These are phyloP conservation scores for Pleuronectes platessa DNA, from an alignment of 2,113 vertebrate genomes.

Conservation along the genomic window DNA sequence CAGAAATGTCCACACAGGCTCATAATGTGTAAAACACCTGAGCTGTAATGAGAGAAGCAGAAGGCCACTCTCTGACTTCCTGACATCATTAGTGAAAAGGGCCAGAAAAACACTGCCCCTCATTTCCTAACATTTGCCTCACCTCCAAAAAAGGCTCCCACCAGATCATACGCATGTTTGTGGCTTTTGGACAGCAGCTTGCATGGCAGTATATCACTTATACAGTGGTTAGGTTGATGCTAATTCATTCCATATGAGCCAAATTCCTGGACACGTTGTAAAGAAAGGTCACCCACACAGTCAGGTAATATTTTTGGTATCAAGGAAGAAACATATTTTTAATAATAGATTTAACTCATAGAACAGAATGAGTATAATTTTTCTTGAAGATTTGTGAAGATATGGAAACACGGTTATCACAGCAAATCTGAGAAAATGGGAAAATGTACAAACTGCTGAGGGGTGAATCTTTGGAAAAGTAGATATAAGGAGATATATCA, in stretches of 20 bases:
- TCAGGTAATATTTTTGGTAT: constrained; percentile 2
- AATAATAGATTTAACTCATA: not conserved
- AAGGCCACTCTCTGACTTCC: constrained; percentile 7
- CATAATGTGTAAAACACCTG: constrained; percentile 62
- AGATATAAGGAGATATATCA: no score
- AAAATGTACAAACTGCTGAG: no score
- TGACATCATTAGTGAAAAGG: constrained; percentile 41
- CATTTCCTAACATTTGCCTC: constrained; percentile 22
- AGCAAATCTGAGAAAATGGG: no score
- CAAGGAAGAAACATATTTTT: not conserved
- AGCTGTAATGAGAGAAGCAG: constrained; percentile 17
- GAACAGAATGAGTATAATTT: not conserved
- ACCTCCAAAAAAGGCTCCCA: constrained; percentile 31
- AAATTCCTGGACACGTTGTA: constrained; percentile 8
- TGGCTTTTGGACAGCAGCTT: constrained; percentile 33
- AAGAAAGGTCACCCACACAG: constrained; percentile 27
- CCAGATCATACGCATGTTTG: constrained; percentile 6
- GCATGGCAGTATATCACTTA: constrained; percentile 3
- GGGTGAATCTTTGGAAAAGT: no score
- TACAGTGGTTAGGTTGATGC: constrained; percentile 3
- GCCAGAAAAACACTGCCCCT: constrained; percentile 21
- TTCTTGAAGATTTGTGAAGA: not conserved
- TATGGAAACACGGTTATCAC: no score
- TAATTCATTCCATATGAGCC: constrained; percentile 21
- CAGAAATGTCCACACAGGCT: not conserved